Base-by-base conservation (phyloP, 2,113 vertebrate species). In the Cryptomyrus ogoouensis region DNA sequence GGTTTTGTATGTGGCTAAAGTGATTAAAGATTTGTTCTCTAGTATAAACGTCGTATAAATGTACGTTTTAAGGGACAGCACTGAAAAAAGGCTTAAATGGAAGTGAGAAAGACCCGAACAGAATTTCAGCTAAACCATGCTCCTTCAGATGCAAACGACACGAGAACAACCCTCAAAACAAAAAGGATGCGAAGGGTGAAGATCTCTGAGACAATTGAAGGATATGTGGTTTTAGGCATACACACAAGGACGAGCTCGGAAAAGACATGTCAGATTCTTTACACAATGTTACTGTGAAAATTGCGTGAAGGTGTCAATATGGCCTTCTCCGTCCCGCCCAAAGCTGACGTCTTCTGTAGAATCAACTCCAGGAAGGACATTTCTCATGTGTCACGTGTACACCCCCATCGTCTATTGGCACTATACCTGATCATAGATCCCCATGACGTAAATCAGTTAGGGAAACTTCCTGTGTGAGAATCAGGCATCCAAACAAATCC, bases 211-310 rank as follows among this genome's bases (percentile, higher is more conserved):
- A 66, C 42, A 17, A 12, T 15, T 9, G 42, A 87, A 86, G 53
- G 42, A 58, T 21, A 31, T 3, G 15, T 2, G 24, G 2, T 46
- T 24, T 21, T 31, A 44, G 44, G 66, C 89, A 88, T 53, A 49
- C 87, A 92, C 91, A 85, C 90, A 90, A 58, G 89, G 83, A 62
- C 35, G 47, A 44, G 87, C 42, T 87, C 17, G 49, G 88, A 93
- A 91, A 93, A 91, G 92, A 92, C 93, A 93, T 3, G 19, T 50
- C 87, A 91, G 93, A 91, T 91, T 92, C 88, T 90, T 9, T 50
- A n/a, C 12, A 31, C 44, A 88, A 70, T 66, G 58, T 46, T 66
- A 56, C 10, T 74, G 89, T 49, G 50, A 56, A 39, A 83, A 35
- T 8, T 53, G 70, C 10, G 8, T 85, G 53, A 87, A 27, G 31